A percentile compares a stretch with the other conserved stretches of the same genome.
Evolutionary conservation across 2,113 vertebrate genomes (phyloP).

Genomic region (Puffinus mauretanicus): DNA sequence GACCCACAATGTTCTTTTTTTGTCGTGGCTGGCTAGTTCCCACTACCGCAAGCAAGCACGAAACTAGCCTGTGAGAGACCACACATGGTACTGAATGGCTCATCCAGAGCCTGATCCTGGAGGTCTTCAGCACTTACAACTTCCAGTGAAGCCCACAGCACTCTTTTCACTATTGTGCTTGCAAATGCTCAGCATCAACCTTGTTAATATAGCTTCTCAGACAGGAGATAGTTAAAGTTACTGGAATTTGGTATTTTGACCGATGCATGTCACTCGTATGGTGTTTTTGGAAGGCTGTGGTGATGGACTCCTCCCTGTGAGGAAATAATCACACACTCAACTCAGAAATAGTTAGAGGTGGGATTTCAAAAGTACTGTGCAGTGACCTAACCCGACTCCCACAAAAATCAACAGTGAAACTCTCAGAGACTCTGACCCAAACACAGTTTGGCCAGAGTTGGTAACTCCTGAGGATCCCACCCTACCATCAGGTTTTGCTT

Average conservation of each 20-base stretch:
- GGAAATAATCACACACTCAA: slow-evolving; percentile 49
- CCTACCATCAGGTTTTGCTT: slow-evolving; percentile 5
- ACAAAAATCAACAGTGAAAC: slow-evolving; percentile 53
- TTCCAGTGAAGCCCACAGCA: neutral
- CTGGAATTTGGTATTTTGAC: neutral
- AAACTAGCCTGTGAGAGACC: slow-evolving; percentile 18
- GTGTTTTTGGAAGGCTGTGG: slow-evolving; percentile 39
- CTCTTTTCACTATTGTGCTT: neutral
- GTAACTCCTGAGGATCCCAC: slow-evolving; percentile 34
- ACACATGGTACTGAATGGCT: neutral
- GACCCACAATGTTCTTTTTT: slow-evolving; percentile 36
- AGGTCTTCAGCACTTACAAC: neutral
- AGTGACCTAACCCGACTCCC: slow-evolving; percentile 7
- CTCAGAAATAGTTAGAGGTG: slow-evolving; percentile 44
- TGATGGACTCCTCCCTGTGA: slow-evolving; percentile 52
- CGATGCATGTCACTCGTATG: neutral
- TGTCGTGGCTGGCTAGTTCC: slow-evolving; percentile 32
- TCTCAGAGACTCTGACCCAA: neutral
- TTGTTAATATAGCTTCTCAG: neutral
- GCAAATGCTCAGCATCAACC: neutral
- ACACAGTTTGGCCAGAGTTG: neutral
- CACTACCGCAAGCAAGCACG: neutral
- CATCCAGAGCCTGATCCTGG: slow-evolving; percentile 12
- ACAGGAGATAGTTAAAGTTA: neutral
- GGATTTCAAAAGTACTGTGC: slow-evolving; percentile 43